These are phyloP conservation scores for Siderastrea radians DNA, from an alignment of 92 coral and sea anemone species.

Conservation along the genomic window DNA sequence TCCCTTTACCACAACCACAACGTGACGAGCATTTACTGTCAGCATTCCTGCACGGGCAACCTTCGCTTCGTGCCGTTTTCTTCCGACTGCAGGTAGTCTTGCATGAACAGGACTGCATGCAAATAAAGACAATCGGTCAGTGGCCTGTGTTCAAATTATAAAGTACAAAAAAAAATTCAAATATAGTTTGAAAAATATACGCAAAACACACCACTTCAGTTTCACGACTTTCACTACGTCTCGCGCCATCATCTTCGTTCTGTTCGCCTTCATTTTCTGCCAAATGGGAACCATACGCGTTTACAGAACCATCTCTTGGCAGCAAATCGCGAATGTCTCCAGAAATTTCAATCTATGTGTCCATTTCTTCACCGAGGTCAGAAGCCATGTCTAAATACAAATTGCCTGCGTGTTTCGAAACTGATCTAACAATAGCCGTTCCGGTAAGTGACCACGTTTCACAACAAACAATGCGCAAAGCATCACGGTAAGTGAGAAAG, in stretches of 20 bases:
- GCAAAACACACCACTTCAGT: slow-evolving; percentile 16
- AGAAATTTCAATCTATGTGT: slow-evolving; percentile 12
- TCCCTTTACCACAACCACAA: slow-evolving; percentile 62
- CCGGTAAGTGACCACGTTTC: slow-evolving; percentile 21
- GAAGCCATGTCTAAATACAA: slow-evolving; percentile 18
- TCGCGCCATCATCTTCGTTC: slow-evolving; percentile 16
- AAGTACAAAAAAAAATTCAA: not conserved
- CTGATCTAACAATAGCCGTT: not conserved
- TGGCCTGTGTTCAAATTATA: not conserved
- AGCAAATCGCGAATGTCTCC: slow-evolving; percentile 23
- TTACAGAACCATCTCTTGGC: slow-evolving; percentile 31
- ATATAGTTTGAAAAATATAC: slow-evolving; percentile 9
- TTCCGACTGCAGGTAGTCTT: slow-evolving; percentile 35
- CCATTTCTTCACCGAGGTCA: slow-evolving; percentile 40
- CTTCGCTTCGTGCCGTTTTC: slow-evolving; percentile 40
- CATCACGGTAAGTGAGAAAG: slow-evolving; percentile 42
- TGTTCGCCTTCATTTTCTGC: slow-evolving; percentile 20
- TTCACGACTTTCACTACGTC: slow-evolving; percentile 4
- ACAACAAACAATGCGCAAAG: slow-evolving; percentile 31
- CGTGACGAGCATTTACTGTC: slow-evolving; percentile 48
- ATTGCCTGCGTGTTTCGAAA: slow-evolving; percentile 9
- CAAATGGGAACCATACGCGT: slow-evolving; percentile 11
- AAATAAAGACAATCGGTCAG: slow-evolving; percentile 12
- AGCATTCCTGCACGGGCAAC: slow-evolving; percentile 69
- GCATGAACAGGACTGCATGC: slow-evolving; percentile 22